These are phyloP conservation scores for Centrocercus urophasianus DNA, from an alignment of 2,113 vertebrate genomes.

Conservation along the genomic window DNA sequence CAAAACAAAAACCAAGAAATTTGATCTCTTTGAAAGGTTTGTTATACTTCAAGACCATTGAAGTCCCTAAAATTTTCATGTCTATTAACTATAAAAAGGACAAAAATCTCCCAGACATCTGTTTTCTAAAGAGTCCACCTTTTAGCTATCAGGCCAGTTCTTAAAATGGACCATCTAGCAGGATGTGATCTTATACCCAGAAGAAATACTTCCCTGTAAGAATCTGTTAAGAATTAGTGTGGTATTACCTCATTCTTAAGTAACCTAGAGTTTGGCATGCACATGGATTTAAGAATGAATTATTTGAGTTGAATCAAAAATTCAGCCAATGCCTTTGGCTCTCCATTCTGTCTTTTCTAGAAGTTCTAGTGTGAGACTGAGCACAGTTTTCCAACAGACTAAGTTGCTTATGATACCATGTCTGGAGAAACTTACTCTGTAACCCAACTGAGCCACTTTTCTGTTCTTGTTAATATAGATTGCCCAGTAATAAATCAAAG, in stretches of 20 bases:
- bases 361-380: neutral
- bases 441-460: neutral
- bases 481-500: neutral
- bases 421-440: neutral
- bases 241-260: constrained; percentile 43
- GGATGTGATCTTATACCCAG: constrained; percentile 38
- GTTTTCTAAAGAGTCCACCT: constrained; percentile 17
- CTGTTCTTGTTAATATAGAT: neutral
- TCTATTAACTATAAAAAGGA: neutral
- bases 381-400: neutral
- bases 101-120: constrained; percentile 14
- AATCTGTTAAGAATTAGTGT: constrained; percentile 36
- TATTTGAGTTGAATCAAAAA: neutral
- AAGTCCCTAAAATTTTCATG: neutral
- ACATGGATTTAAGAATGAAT: neutral
- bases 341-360: neutral
- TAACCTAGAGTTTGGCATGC: neutral
- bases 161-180: constrained; percentile 14
- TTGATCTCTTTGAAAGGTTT: neutral
- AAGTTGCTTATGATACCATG: neutral
- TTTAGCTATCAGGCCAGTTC: neutral
- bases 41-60: neutral
- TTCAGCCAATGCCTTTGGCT: neutral
- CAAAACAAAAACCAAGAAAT: neutral
- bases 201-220: constrained; percentile 24